These are phyloP conservation scores for Scomber japonicus DNA, from an alignment of 2,113 vertebrate species.

Conservation along the genomic window DNA sequence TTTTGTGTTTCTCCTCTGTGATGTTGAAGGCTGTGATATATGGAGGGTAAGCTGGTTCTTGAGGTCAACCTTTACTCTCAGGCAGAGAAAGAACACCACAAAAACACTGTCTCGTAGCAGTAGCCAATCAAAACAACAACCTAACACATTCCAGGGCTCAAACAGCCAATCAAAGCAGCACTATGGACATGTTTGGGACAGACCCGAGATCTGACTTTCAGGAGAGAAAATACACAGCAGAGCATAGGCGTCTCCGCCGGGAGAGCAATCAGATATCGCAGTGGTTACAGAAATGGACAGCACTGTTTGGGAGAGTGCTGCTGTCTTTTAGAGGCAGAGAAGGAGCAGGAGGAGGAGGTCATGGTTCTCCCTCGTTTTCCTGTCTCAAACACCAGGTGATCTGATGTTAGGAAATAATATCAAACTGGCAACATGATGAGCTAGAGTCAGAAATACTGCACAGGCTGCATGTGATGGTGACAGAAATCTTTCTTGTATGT, in stretches of 20 bases:
- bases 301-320: constrained; percentile 25
- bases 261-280: constrained; percentile 56
- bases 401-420: constrained; percentile 38
- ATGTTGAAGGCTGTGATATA: constrained; percentile 35
- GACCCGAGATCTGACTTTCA: constrained; percentile 50
- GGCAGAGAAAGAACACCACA: constrained; percentile 45
- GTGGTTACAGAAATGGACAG: constrained; percentile 51
- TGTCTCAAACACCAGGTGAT: constrained; percentile 35
- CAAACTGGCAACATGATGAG: neutral
- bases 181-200: constrained; percentile 53
- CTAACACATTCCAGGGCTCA: constrained; percentile 64
- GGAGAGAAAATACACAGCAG: constrained; percentile 66
- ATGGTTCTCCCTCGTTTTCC: constrained; percentile 18
- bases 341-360: neutral
- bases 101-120: constrained; percentile 55
- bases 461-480: neutral
- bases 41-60: constrained; percentile 41
- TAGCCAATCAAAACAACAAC: constrained; percentile 71
- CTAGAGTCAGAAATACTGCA: neutral
- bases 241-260: constrained; percentile 42
- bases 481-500: neutral
- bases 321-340: constrained; percentile 12
- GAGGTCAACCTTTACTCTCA: constrained; percentile 54
- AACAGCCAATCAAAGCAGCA: constrained; percentile 71
- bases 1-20: constrained; percentile 50